Evolutionary conservation across 2,888 invertebrate species (phyloP), one percentile per base, ranked within the genome.

Genomic region (Eilema sororculum): DNA sequence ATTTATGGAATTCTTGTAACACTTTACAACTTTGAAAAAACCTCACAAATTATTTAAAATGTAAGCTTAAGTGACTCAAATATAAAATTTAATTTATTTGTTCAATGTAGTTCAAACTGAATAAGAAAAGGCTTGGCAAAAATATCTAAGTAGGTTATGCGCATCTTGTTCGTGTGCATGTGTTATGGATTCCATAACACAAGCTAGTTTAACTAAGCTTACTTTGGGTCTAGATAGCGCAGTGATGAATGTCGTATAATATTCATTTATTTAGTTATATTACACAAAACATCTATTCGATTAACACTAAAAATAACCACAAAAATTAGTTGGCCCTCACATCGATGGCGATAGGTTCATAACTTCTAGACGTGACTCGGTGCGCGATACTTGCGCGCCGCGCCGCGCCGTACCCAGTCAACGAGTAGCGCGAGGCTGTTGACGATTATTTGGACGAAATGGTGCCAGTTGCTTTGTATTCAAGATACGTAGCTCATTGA

Each of bases 1-100:
- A 65, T 65, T 69, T 61, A 28, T 69, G 28, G 52, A 57, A 65
- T 59, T 65, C 12, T 69, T 33, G 22, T 0, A 59, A 58, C 9
- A 12, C 22, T 63, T 22, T 22, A 52, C 10, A 9, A 24, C 46
- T 16, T 20, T 12, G 2, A 37, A 64, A 52, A 22, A 4, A 20
- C 20, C 6, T 46, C 12, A 46, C 46, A 6, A 20, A 20, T 20
- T 46, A 13, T 46, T 41, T 5, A 1, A 37, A 41, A 41, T 41
- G 16, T 41, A 4, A 13, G 16, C 13, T 41, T 41, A 16, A 5
- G 41, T 16, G 16, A 41, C 13, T 41, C 16, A 1, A 41, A 41
- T 41, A 37, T 37, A 37, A 37, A 37, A 37, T 12, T 33, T 37
- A 3, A 3, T 37, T 37, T 37, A 3, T 37, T 37, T 12, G 33